Evolutionary conservation across 2,797 vertebrate genomes (phyloP).

Genomic region (Artibeus lituratus): DNA sequence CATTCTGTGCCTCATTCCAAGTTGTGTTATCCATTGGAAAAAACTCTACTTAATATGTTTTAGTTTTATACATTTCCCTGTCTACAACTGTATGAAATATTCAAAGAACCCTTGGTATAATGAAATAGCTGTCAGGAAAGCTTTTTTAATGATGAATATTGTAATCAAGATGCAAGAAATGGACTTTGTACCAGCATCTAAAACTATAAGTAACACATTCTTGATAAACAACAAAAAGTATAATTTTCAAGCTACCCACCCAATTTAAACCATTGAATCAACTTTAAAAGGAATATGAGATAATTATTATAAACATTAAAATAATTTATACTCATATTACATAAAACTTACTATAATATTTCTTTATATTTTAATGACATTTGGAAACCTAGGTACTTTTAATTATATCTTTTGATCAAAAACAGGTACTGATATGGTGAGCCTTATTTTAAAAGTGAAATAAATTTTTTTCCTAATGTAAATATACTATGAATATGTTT

Average conservation of each 20-base stretch:
- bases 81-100: slow-evolving; percentile 53
- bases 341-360: neutral
- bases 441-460: slow-evolving; percentile 24
- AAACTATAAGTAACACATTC: slow-evolving; percentile 32
- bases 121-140: slow-evolving; percentile 41
- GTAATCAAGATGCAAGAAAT: slow-evolving; percentile 42
- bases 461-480: neutral
- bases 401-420: neutral
- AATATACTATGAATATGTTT: neutral
- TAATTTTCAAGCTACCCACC: neutral
- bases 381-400: neutral
- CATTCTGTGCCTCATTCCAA: neutral
- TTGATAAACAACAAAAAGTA: neutral
- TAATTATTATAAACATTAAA: slow-evolving; percentile 34
- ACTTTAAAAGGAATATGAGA: neutral
- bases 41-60: neutral
- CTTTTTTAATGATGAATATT: slow-evolving; percentile 32
- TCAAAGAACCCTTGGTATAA: slow-evolving; percentile 45
- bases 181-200: slow-evolving; percentile 30
- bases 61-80: slow-evolving; percentile 44
- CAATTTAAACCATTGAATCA: slow-evolving; percentile 25
- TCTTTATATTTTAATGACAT: neutral
- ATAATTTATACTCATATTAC: neutral
- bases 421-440: neutral
- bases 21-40: neutral